Evolutionary conservation across 2,888 invertebrate genomes (phyloP).

Genomic region (Orthonevra nobilis): DNA sequence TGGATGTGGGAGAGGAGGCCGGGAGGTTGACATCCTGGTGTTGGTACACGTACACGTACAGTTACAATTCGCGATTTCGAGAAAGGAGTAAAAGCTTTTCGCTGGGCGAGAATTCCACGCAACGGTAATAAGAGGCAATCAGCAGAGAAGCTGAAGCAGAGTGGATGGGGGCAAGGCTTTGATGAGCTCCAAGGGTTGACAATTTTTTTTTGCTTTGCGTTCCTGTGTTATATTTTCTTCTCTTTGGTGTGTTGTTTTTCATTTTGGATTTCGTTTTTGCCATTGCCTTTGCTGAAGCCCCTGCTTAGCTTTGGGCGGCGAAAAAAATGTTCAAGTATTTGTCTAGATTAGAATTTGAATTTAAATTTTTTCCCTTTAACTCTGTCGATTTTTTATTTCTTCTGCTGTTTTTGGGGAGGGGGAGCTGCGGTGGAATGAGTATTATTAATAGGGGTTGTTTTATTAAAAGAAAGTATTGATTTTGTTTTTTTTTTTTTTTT

Average conservation of each 20-base stretch:
- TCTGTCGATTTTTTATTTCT: conserved; percentile 25
- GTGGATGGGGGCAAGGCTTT: conserved; percentile 34
- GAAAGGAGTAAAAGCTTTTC: conserved; percentile 61
- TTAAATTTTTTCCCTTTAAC: conserved; percentile 59
- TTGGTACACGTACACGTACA: conserved; percentile 38
- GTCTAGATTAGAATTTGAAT: conserved; percentile 69
- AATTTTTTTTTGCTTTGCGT: conserved; percentile 26
- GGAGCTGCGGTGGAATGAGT: conserved; percentile 17
- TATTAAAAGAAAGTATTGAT: conserved; percentile 60
- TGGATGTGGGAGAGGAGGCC: conserved; percentile 32
- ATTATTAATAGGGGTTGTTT: conserved; percentile 67
- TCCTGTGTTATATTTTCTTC: conserved; percentile 20
- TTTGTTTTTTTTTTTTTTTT: conserved; percentile 54
- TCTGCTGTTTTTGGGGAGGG: conserved; percentile 26
- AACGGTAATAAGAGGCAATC: conserved; percentile 63
- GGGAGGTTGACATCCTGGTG: conserved; percentile 57
- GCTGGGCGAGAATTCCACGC: conserved; percentile 28
- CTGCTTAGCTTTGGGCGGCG: conserved; percentile 49
- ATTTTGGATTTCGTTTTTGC: conserved; percentile 10
- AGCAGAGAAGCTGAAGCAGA: conserved; percentile 22
- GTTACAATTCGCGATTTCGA: conserved; percentile 52
- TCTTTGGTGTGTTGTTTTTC: conserved; percentile 29
- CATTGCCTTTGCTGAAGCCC: conserved; percentile 26
- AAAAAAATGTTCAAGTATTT: conserved; percentile 67
- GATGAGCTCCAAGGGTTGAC: conserved; percentile 66